Evolutionary conservation across 1,140 invertebrate genomes (phyloP).

Genomic region (Plodia interpunctella): DNA sequence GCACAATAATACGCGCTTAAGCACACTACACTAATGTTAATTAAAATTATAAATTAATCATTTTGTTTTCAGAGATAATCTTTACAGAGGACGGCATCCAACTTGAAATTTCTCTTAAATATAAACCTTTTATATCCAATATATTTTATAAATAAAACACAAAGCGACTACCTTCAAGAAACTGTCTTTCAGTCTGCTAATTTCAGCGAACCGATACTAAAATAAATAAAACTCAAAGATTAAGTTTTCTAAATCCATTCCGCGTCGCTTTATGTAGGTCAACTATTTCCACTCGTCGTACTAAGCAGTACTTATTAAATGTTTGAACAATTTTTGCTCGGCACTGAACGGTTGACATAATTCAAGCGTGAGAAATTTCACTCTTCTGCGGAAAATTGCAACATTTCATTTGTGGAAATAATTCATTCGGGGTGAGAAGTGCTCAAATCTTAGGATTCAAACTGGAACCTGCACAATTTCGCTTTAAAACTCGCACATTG

Average conservation of each 20-base stretch:
- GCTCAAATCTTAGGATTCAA: background rate
- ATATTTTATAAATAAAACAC: too few species aligned
- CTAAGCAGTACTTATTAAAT: slow-evolving; percentile 1
- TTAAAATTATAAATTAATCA: too few species aligned
- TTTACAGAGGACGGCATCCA: too few species aligned
- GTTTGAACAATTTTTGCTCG: slow-evolving; percentile 3
- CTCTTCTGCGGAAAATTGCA: background rate
- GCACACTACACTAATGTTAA: too few species aligned
- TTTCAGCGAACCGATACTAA: background rate
- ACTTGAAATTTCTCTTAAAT: too few species aligned
- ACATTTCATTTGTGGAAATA: slow-evolving; percentile 6
- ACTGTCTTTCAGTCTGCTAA: background rate
- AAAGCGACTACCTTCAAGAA: too few species aligned
- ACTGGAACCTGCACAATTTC: background rate
- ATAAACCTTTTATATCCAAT: too few species aligned
- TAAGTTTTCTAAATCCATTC: slow-evolving; percentile 1
- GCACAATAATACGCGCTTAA: too few species aligned
- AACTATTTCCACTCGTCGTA: slow-evolving; percentile 2
- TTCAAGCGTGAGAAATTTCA: slow-evolving; percentile 4
- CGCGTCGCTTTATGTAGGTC: background rate
- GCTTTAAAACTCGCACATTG: background rate
- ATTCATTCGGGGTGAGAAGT: background rate
- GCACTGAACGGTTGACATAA: slow-evolving; percentile 4
- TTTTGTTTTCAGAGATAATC: too few species aligned
- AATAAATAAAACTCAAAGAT: background rate